Base-by-base conservation (phyloP, 2,113 vertebrate genomes). In the Dasyornis broadbenti region DNA sequence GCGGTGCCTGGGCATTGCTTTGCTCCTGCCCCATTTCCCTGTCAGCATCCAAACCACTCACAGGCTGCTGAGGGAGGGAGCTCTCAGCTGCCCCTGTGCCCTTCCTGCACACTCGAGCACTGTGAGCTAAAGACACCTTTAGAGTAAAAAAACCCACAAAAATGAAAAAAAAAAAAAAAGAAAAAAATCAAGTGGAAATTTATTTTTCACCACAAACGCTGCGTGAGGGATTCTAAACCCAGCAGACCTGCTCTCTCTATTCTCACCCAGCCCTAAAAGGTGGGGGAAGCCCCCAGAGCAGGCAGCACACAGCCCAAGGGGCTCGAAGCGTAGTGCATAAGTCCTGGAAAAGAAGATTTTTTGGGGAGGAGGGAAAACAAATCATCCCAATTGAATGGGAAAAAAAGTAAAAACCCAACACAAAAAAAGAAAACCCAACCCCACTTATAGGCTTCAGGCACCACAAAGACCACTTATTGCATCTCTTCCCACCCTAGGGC, bases 401-500 rank as follows among this genome's bases (percentile, higher is more conserved):
- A 50, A 56, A 72, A 70, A 31, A 26, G 11, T 15, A 47, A 61
- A 63, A 61, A 21, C 3, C 16, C 79, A 45, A 75, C 4, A 17
- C 24, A 44, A 60, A 37, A 45, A 39, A 11, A 19, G 14, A 39
- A 69, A 49, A 60, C 35, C 66, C 85, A 91, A 81, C 78, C 81
- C 66, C 71, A 66, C 56, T 93, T 95, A 96, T 54, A 97, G 97
- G 96, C 85, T 97, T 96, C 89, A 94, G 94, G 96, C 83, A 89
- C 92, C 82, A 84, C 35, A 0, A 95, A 94, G 96, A 97, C 75
- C 91, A 77, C 93, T 94, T 90, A 96, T 61, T 96, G 94, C 95
- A 92, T 82, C 91, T 95, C 95, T 40, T 90, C 82, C 95, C 91
- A 57, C 16, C 47, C 85, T 47, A 70, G 4, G 49, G 72, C 82